These are phyloP conservation scores for Drosophila tani DNA, from an alignment of 1,140 invertebrate species.

Conservation along the genomic window DNA sequence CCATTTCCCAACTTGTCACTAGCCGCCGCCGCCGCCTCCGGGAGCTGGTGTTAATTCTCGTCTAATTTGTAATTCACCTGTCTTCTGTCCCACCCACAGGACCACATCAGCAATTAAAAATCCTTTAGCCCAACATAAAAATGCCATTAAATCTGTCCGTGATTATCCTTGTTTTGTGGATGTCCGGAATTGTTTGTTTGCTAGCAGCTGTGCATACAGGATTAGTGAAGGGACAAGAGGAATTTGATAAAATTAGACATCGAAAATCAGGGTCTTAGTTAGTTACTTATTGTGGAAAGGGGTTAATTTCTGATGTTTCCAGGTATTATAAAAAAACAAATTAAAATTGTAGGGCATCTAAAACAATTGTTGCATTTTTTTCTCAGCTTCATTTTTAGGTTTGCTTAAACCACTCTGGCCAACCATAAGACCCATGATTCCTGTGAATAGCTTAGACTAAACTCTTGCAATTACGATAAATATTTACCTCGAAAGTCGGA, in stretches of 20 bases:
- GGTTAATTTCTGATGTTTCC: not conserved
- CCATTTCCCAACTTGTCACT: constrained; percentile 49
- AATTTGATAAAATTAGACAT: not conserved
- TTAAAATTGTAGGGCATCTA: not conserved
- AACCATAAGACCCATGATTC: not conserved
- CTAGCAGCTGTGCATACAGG: constrained; percentile 3
- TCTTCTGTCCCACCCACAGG: constrained; percentile 11
- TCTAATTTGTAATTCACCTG: constrained; percentile 72
- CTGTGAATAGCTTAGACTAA: constrained; percentile 2
- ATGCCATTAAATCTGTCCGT: constrained; percentile 72
- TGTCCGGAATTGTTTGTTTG: constrained; percentile 25
- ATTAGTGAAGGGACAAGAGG: constrained; percentile 3
- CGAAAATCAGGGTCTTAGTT: not conserved
- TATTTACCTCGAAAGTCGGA: constrained; percentile 15
- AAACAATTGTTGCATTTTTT: not conserved
- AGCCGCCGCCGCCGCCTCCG: constrained; percentile 30
- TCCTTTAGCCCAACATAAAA: constrained; percentile 78
- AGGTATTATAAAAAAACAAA: not conserved
- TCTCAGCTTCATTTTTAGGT: not conserved
- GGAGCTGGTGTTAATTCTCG: constrained; percentile 59
- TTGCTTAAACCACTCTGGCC: not conserved
- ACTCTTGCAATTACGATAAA: constrained; percentile 31
- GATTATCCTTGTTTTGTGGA: constrained; percentile 66
- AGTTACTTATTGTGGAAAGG: too few species aligned
- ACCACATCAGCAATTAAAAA: constrained; percentile 72